Conservation (phyloP, 2,888 invertebrate species). For the Julus scandinavius region DNA sequence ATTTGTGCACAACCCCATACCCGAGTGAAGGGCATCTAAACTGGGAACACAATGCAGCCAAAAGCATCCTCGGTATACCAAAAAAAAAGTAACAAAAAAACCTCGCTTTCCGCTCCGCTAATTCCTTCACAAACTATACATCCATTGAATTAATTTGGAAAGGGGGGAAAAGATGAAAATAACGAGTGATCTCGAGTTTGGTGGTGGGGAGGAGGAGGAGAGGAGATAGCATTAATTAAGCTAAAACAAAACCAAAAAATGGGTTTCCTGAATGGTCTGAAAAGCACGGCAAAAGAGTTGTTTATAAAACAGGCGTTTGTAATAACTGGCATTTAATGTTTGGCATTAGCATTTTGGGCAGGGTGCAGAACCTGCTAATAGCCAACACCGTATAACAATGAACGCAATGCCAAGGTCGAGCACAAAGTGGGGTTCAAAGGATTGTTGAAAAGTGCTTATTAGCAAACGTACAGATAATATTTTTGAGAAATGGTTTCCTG, state of each 20-base stretch:
- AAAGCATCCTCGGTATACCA: background rate
- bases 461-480: background rate
- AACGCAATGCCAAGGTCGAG: background rate
- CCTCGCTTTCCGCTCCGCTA: background rate
- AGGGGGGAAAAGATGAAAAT: background rate
- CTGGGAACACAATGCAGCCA: background rate
- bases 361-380: background rate
- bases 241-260: slow-evolving; percentile 20
- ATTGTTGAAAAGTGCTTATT: slow-evolving; percentile 25
- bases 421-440: slow-evolving; percentile 19
- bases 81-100: background rate
- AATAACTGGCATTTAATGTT: slow-evolving; percentile 14
- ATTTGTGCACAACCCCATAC: background rate
- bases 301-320: background rate
- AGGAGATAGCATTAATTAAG: slow-evolving; percentile 26
- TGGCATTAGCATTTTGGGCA: slow-evolving; percentile 24
- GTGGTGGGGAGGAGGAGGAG: too few relatives aligned
- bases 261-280: slow-evolving; percentile 8
- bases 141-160: background rate
- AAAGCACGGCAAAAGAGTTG: background rate
- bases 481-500: slow-evolving; percentile 27
- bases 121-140: background rate
- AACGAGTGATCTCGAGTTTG: background rate
- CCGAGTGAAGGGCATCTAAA: too few relatives aligned
- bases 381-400: background rate